These are phyloP conservation scores for Operophtera brumata DNA, from an alignment of 2,888 invertebrate species.

Conservation along the genomic window DNA sequence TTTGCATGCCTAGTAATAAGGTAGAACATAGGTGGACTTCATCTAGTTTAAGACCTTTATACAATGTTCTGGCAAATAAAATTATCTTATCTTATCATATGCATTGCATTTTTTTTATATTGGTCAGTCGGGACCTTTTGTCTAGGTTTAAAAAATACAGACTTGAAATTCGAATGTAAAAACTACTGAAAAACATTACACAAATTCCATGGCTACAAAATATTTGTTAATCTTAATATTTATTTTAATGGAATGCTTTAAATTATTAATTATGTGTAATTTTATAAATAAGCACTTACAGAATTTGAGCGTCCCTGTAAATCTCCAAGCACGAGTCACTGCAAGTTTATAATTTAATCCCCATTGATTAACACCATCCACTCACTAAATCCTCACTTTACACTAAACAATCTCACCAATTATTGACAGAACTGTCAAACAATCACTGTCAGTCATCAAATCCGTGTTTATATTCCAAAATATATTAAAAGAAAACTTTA, in stretches of 20 bases:
- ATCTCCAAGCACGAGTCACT: constrained; percentile 5
- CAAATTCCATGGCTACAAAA: no score
- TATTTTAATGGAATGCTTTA: background rate
- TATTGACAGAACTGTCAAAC: constrained; percentile 12
- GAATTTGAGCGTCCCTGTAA: constrained; percentile 2
- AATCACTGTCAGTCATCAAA: constrained; percentile 16
- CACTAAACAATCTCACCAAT: constrained; percentile 26
- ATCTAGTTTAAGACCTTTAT: no score
- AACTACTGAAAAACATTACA: background rate
- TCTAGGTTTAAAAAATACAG: no score
- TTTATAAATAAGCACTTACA: constrained; percentile 1
- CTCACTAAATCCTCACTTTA: constrained; percentile 28
- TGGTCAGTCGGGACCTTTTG: background rate
- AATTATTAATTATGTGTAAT: background rate
- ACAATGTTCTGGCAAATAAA: no score
- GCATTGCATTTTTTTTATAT: background rate
- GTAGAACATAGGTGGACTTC: no score
- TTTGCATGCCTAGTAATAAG: no score
- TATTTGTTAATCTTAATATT: no score
- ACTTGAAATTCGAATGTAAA: background rate
- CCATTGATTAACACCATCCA: constrained; percentile 27
- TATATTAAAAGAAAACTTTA: background rate
- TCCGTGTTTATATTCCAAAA: background rate
- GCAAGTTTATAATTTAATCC: constrained; percentile 14
- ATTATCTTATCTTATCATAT: no score